Percentiles rank a stretch among this genome's conserved stretches.
These are phyloP conservation scores for Ciconia nigra DNA, from an alignment of 2,797 vertebrate species.

Conservation along the genomic window DNA sequence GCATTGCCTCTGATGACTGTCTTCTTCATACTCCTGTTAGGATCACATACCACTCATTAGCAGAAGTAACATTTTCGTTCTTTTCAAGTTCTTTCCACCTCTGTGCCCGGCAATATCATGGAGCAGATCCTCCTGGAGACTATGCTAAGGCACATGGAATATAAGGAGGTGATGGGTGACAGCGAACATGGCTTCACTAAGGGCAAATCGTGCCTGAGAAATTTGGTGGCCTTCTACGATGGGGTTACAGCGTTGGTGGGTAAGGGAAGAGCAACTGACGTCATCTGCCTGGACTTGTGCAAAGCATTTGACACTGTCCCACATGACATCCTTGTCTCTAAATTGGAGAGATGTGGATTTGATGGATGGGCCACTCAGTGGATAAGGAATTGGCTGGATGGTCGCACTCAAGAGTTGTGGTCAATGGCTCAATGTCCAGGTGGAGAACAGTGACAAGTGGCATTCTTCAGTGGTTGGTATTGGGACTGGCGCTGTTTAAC, in stretches of 20 bases:
- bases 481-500: too few species aligned
- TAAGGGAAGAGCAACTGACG: not conserved
- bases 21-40: not conserved
- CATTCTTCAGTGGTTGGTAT: too few species aligned
- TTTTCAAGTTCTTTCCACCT: not conserved
- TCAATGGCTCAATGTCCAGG: too few species aligned
- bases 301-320: too few species aligned
- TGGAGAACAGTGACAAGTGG: too few species aligned
- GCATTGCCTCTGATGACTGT: not conserved
- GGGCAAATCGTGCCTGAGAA: not conserved
- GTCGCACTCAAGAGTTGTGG: too few species aligned
- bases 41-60: not conserved
- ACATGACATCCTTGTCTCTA: too few species aligned
- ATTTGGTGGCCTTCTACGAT: not conserved
- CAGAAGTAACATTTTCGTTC: not conserved
- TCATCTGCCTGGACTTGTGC: too few species aligned
- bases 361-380: too few species aligned
- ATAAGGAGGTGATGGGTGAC: not conserved
- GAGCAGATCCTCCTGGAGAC: not conserved
- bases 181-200: not conserved
- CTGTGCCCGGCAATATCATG: not conserved
- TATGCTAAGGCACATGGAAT: not conserved
- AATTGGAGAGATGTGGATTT: too few species aligned
- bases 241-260: not conserved
- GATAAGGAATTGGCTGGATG: too few species aligned